Evolutionary conservation across 2,888 invertebrate species (phyloP).

Genomic region (Empis stercorea): DNA sequence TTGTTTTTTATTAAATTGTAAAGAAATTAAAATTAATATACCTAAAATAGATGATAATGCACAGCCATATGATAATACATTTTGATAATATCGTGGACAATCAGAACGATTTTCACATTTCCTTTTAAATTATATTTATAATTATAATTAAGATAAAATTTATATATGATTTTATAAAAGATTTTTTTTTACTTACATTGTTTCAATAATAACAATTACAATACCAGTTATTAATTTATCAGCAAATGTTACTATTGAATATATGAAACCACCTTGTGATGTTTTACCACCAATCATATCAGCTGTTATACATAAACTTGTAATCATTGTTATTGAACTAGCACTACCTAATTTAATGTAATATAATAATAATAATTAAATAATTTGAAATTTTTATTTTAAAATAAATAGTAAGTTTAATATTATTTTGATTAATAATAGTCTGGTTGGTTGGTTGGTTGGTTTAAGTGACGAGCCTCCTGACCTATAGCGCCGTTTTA

Average conservation of each 20-base stretch:
- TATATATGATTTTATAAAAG: background rate
- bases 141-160: background rate
- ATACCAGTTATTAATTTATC: constrained; percentile 85
- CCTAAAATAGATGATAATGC: background rate
- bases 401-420: too few relatives aligned
- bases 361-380: background rate
- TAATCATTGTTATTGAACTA: constrained; percentile 75
- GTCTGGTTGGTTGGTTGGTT: too few relatives aligned
- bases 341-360: constrained; percentile 41
- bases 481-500: too few relatives aligned
- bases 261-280: constrained; percentile 80
- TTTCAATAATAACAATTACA: constrained; percentile 73
- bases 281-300: constrained; percentile 78
- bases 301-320: constrained; percentile 77
- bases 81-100: constrained; percentile 1
- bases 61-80: background rate
- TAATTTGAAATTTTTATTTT: too few relatives aligned
- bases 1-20: background rate
- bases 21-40: background rate
- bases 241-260: constrained; percentile 84
- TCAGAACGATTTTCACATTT: constrained; percentile 3
- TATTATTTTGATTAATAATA: too few relatives aligned
- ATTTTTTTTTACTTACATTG: constrained; percentile 44
- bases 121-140: background rate
- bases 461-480: too few relatives aligned